phyloP scores from a whole-genome alignment of 2,888 invertebrate genomes.

The Branchipolynoe longqiensis region DNA sequence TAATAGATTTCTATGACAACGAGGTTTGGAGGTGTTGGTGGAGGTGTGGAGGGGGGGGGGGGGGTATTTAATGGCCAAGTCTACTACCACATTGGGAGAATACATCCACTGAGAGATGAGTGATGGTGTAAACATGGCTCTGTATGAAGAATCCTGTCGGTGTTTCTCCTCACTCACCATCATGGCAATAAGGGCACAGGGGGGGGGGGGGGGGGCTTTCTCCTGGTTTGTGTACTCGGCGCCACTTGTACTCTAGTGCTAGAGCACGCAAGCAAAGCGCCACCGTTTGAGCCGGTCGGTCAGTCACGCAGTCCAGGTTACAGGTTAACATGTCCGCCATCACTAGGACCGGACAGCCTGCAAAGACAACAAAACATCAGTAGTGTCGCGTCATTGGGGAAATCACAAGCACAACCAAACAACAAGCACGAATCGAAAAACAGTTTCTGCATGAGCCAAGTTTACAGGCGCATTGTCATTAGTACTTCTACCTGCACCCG shows the following conservation, averaged over 20 bases:
- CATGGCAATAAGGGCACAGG: no score
- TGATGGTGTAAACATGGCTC: not conserved
- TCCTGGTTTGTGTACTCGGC: not conserved
- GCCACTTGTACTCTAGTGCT: conserved; percentile 18
- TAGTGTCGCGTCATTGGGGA: no score
- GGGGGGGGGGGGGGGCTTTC: not conserved
- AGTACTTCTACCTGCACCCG: no score
- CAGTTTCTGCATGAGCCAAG: no score
- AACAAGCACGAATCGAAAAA: no score
- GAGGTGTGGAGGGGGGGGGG: no score
- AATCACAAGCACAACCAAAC: no score
- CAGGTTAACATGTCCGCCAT: not conserved
- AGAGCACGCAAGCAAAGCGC: not conserved
- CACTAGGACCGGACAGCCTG: conserved; percentile 45
- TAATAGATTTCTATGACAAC: conserved; percentile 18
- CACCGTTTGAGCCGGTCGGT: not conserved
- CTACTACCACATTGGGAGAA: not conserved
- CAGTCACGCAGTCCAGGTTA: not conserved
- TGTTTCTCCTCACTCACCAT: no score
- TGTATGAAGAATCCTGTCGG: conserved; percentile 1
- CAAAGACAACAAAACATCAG: conserved; percentile 10
- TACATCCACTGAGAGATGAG: not conserved
- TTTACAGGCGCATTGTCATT: no score
- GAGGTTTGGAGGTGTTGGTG: no score
- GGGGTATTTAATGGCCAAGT: not conserved